Evolutionary conservation across 2,888 invertebrate species (phyloP), one percentile per base, ranked within the genome.

Genomic region (Steinernema hermaphroditum): DNA sequence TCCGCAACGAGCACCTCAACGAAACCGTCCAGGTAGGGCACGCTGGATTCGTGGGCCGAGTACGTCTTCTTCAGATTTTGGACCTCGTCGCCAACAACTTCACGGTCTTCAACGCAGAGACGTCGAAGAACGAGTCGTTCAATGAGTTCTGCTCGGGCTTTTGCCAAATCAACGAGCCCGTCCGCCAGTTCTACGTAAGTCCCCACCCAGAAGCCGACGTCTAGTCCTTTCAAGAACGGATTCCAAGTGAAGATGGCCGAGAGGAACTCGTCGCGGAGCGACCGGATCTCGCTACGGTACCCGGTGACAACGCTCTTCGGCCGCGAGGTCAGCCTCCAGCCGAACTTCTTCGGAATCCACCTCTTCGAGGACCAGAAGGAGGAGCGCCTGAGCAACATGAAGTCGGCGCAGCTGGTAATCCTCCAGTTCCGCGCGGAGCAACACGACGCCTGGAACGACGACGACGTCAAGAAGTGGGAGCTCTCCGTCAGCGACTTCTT

Each of bases 141-240:
- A 72, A 74, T 29, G 77, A 84, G 70, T 84, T 83, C 71, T 85
- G 85, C 74, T 77, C 79, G 19, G 81, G 81, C 27, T 85, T 85
- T 69, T 85, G 85, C 70, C 81, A 81, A 62, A 78, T 85, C 46
- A 85, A 85, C 72, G 83, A 84, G 29, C 84, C 85, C 1, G 82
- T 85, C 73, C 77, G 80, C 8, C 80, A 81, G 69, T 84, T 84
- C 73, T 81, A 70, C 62, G 83, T 76, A 24, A 62, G 72, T 41
- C 41, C 8, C 8, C 34, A 0, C 12, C 12, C 37, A n/a, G n/a
- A n/a, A n/a, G n/a, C n/a, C n/a, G n/a, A n/a, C n/a, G n/a, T n/a
- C n/a, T n/a, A n/a, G n/a, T 41, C 22, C 68, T 68, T 81, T 70
- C 71, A 82, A n/a, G 81, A 80, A 77, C 69, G 82, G 82, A 4